These are phyloP conservation scores for Pipistrellus nathusii DNA, from an alignment of 2,797 vertebrate genomes.

Conservation along the genomic window DNA sequence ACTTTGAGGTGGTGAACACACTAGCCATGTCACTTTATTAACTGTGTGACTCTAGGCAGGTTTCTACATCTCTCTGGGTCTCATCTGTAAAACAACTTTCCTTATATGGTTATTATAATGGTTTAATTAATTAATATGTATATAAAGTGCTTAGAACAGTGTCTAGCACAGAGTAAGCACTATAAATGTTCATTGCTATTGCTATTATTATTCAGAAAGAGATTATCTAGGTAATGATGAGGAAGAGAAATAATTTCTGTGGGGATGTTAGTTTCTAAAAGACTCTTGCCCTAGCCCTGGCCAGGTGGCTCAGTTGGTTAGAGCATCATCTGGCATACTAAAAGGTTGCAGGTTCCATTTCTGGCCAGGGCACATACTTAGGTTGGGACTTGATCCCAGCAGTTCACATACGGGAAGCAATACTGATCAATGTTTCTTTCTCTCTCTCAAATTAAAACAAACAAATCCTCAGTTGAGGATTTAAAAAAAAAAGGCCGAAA, in stretches of 20 bases:
- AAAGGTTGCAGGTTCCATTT: neutral
- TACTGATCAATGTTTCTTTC: neutral
- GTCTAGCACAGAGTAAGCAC: neutral
- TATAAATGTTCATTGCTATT: slow-evolving; percentile 37
- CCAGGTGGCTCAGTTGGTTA: neutral
- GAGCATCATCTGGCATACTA: neutral
- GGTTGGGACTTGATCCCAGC: neutral
- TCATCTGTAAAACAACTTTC: slow-evolving; percentile 40
- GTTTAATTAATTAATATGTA: slow-evolving; percentile 36
- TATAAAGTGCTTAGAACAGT: slow-evolving; percentile 13
- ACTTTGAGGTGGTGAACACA: neutral
- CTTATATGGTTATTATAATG: neutral
- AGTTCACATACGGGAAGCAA: neutral
- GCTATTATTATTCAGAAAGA: slow-evolving; percentile 24
- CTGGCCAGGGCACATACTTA: neutral
- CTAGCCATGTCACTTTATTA: neutral
- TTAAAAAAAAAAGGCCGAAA: neutral
- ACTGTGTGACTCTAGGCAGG: neutral
- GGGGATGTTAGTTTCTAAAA: neutral
- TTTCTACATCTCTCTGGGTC: slow-evolving; percentile 14
- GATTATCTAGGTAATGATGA: slow-evolving; percentile 13
- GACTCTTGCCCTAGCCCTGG: neutral
- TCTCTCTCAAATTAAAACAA: neutral
- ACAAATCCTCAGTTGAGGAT: neutral
- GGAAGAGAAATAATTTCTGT: slow-evolving; percentile 30